Evolutionary conservation across 2,888 invertebrate genomes (phyloP), one percentile per base, ranked within the genome.

Genomic region (Drosophila testacea): DNA sequence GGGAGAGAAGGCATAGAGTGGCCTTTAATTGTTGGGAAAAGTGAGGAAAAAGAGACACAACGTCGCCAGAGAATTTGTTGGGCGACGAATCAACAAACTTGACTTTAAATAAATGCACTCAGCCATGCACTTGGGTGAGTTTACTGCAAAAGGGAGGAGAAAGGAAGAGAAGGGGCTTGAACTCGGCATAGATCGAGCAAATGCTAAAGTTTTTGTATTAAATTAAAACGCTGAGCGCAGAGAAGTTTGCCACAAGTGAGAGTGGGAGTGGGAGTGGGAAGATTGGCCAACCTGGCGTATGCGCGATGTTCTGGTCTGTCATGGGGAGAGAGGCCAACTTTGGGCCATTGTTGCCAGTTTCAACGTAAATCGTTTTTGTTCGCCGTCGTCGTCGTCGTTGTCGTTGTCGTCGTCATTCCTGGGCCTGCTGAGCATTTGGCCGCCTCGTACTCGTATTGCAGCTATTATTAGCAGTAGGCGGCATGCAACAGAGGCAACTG

Each of bases 91-190:
- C 79, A 84, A 81, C 60, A 47, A 77, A 77, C 78, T 83, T 83
- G 87, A 83, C 81, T 83, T 86, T 83, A 86, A 83, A 77, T 83
- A 88, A 83, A 86, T 86, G 89, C 82, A 81, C 84, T 88, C 69
- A 62, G 65, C 67, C 64, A 70, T 70, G 77, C 81, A 69, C 69
- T 67, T 56, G 79, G 60, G 30, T 61, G 62, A 79, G 85, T 67
- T 61, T 54, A 68, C 67, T 69, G 57, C 16, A 30, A 36, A 6
- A 10, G 10, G 32, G 28, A 2, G 4, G 5, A 28, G 46, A n/a
- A 11, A n/a, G 16, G 1, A n/a, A 30, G 38, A 38, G 47, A 10
- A 4, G 57, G 27, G 22, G 68, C 75, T 61, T 47, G 63, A 69
- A 64, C 77, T 59, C 66, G 66, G 71, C 80, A 66, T 79, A 79